Evolutionary conservation across 2,888 invertebrate species (phyloP), one percentile per base, ranked within the genome.

Genomic region (Mactromeris polynyma): DNA sequence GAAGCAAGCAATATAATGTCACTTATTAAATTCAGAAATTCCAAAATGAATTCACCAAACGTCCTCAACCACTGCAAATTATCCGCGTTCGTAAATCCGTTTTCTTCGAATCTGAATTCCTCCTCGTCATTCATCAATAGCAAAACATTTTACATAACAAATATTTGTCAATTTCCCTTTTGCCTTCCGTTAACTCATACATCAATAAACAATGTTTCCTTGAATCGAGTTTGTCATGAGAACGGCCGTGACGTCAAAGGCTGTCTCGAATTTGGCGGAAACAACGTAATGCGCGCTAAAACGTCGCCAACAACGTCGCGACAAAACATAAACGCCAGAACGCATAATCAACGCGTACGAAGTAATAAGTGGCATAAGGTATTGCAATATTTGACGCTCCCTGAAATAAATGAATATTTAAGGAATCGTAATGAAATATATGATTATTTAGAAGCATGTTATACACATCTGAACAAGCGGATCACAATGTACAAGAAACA

Each of bases 261-360:
- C 26, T 58, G n/a, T 19, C 36, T 73, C 73, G 73, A 73, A 73
- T 73, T 73, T 73, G 73, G 73, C 73, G 73, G 73, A 73, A 33
- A 26, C 21, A 26, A 33, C 73, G 73, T 73, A 33, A 7, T 4
- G n/a, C 2, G 73, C 36, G 36, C 33, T 73, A 33, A 73, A 73
- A 26, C 73, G 73, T 19, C 73, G 36, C 36, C 73, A 33, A 73
- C 33, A 73, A 33, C 73, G 73, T 73, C 73, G 73, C 36, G 73
- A 33, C 69, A 26, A 64, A 64, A 64, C 26, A n/a, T 9, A 11
- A 64, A n/a, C 26, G 26, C 21, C n/a, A n/a, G n/a, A n/a, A n/a
- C n/a, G n/a, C n/a, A n/a, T n/a, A n/a, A 26, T 64, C 26, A 64
- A 46, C 46, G 46, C 46, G 17, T 9, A 46, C 46, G n/a, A 64